Percentiles rank a stretch among this genome's conserved stretches.
Conservation (phyloP, 2,888 invertebrate species). For the Tanypteryx hageni region DNA sequence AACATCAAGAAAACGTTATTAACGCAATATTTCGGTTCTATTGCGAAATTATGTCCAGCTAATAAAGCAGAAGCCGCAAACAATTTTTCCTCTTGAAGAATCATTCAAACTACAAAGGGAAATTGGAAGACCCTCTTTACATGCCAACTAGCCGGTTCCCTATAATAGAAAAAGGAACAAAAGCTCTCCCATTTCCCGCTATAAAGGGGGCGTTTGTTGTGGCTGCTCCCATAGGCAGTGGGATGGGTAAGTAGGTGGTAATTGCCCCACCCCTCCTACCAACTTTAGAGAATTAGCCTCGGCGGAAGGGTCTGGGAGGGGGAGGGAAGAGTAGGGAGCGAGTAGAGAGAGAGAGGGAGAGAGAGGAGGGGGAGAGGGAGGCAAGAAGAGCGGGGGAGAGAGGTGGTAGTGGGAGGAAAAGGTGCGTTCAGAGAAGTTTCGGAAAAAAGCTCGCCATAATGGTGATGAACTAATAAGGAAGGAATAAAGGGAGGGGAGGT, state of each 20-base stretch:
- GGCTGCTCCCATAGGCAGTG: neutral
- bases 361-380: too few species aligned
- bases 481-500: neutral
- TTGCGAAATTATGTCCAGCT: too few species aligned
- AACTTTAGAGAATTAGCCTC: neutral
- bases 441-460: neutral
- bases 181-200: neutral
- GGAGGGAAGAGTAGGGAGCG: neutral
- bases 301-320: neutral
- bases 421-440: constrained; percentile 13
- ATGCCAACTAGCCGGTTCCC: neutral
- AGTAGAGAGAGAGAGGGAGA: too few species aligned
- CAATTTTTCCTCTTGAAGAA: neutral
- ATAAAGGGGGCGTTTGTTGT: constrained; percentile 28
- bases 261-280: neutral
- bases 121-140: neutral
- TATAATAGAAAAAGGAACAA: constrained; percentile 19
- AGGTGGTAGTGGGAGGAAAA: neutral
- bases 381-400: too few species aligned
- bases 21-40: too few species aligned
- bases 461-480: neutral
- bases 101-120: neutral
- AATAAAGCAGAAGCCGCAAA: constrained; percentile 8
- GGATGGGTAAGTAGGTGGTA: constrained; percentile 32
- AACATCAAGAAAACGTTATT: neutral